phyloP scores from a whole-genome alignment of 2,888 invertebrate genomes.

The Microctonus brassicae region DNA sequence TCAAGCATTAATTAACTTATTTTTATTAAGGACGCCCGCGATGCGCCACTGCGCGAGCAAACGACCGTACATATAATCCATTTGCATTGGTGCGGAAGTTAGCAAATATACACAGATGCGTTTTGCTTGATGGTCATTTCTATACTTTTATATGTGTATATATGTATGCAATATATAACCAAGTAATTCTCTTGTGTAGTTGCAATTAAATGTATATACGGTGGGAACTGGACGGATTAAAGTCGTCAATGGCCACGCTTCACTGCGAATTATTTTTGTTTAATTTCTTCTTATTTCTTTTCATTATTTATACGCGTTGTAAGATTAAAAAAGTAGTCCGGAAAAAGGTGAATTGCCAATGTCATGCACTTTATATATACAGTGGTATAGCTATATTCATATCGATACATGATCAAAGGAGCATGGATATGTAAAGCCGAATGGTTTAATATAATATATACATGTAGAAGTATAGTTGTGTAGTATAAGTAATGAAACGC shows the following conservation, averaged over 20 bases:
- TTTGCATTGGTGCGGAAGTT: conserved; percentile 31
- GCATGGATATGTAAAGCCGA: background rate
- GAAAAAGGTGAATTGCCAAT: background rate
- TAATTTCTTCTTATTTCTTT: conserved; percentile 3
- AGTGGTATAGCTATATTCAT: background rate
- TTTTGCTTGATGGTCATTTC: conserved; percentile 10
- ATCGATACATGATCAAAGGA: conserved; percentile 4
- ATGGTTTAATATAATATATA: background rate
- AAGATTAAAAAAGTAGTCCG: background rate
- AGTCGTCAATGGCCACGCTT: conserved; percentile 34
- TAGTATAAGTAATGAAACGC: too few relatives aligned
- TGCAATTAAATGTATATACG: conserved; percentile 53
- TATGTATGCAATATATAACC: too few relatives aligned
- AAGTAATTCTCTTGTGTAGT: background rate
- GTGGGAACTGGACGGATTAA: conserved; percentile 48
- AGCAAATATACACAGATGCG: conserved; percentile 21
- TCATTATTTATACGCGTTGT: background rate
- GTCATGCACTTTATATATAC: background rate
- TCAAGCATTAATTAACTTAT: conserved; percentile 63
- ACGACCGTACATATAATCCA: background rate
- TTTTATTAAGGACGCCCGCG: conserved; percentile 54
- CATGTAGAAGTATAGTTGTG: too few relatives aligned
- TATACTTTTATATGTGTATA: background rate
- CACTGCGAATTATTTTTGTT: conserved; percentile 16
- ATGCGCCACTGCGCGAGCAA: conserved; percentile 4